phyloP scores from a whole-genome alignment of 2,113 vertebrate genomes.

The Dicentrarchus labrax region DNA sequence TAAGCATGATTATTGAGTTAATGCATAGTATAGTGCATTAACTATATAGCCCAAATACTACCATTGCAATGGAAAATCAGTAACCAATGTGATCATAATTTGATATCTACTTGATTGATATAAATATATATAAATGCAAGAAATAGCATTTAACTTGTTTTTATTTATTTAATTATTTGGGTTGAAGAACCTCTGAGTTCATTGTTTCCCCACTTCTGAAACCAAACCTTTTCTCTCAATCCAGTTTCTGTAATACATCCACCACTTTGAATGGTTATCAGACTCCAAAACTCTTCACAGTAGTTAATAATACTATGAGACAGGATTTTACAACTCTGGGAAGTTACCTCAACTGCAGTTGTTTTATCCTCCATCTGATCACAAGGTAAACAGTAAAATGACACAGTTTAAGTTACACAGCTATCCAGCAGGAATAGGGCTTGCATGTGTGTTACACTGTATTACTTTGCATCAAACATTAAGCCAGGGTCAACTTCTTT shows the following conservation, averaged over 20 bases:
- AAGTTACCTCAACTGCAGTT: background rate
- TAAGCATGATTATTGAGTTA: background rate
- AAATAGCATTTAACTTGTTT: background rate
- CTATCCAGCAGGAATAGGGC: background rate
- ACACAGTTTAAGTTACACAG: background rate
- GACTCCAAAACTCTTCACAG: background rate
- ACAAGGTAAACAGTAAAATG: background rate
- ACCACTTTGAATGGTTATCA: background rate
- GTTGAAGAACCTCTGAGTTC: background rate
- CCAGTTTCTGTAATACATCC: background rate
- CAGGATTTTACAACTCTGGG: conserved; percentile 3
- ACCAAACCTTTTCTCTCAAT: background rate
- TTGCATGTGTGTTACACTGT: background rate
- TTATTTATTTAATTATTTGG: conserved; percentile 1
- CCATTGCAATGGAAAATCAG: background rate
- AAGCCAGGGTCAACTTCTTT: background rate
- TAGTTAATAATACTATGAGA: background rate
- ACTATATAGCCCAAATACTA: background rate
- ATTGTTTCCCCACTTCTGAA: background rate
- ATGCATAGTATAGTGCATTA: background rate
- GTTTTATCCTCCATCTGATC: background rate
- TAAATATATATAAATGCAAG: background rate
- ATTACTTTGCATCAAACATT: background rate
- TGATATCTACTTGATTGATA: background rate
- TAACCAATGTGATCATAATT: background rate